Percentiles rank a stretch among this genome's conserved stretches.
phyloP scores from a whole-genome alignment of 2,888 invertebrate genomes.

The Ashinkailepas kermadecensis region DNA sequence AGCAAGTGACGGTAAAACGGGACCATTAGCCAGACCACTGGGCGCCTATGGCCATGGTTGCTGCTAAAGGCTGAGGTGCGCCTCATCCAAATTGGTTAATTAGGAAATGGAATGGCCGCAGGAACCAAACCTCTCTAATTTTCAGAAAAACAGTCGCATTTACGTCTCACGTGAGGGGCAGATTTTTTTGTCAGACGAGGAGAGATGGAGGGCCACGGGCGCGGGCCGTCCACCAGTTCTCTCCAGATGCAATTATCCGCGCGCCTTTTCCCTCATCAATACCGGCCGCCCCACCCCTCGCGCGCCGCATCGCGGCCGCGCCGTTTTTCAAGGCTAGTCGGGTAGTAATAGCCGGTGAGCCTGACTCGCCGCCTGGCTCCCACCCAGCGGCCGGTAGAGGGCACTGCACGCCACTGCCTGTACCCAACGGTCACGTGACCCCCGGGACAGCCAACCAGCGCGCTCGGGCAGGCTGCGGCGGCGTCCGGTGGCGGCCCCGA shows the following conservation, averaged over 20 bases:
- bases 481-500: background rate
- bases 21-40: background rate
- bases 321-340: background rate
- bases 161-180: background rate
- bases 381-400: background rate
- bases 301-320: background rate
- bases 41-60: background rate
- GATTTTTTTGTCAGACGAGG: background rate
- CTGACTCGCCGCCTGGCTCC: too few species aligned
- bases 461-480: background rate
- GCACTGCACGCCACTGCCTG: background rate
- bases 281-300: background rate
- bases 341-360: background rate
- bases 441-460: background rate
- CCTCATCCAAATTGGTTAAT: background rate
- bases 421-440: background rate
- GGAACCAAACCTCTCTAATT: background rate
- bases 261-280: background rate
- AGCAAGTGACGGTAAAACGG: background rate
- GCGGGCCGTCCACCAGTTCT: background rate
- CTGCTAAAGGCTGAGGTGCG: background rate
- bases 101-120: background rate
- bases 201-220: background rate
- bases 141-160: conserved; percentile 3
- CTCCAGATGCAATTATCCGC: conserved; percentile 1